Percentiles rank a stretch among this genome's conserved stretches.
phyloP scores from a whole-genome alignment of 1,140 invertebrate species.

The Hycleus cichorii region DNA sequence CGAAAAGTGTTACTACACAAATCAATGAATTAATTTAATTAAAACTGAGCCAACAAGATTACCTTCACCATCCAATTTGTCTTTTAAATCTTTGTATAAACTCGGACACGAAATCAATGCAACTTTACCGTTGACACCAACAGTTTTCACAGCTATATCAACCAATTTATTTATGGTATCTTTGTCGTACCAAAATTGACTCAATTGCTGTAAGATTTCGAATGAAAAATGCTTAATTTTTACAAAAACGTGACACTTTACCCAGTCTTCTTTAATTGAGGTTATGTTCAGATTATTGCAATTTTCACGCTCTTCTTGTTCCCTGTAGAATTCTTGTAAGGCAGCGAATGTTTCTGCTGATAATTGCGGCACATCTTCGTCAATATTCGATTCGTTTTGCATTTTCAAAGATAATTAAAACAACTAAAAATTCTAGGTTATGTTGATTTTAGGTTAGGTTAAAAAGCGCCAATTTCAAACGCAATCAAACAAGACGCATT shows the following conservation, averaged over 20 bases:
- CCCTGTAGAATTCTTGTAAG: constrained; percentile 73
- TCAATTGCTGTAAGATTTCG: constrained; percentile 72
- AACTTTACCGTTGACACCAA: constrained; percentile 56
- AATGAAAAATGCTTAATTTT: not conserved
- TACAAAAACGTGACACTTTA: constrained; percentile 38
- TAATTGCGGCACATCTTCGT: constrained; percentile 59
- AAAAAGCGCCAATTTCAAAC: too few species aligned
- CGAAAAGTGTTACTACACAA: constrained; percentile 65
- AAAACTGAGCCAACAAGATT: constrained; percentile 18
- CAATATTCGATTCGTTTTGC: not conserved
- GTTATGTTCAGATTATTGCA: constrained; percentile 41
- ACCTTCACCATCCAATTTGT: constrained; percentile 40
- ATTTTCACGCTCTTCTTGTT: constrained; percentile 53
- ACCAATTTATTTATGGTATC: constrained; percentile 63
- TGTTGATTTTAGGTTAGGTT: too few species aligned
- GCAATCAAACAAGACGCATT: too few species aligned
- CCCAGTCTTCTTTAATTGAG: constrained; percentile 78
- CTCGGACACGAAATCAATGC: constrained; percentile 88
- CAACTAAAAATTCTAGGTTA: too few species aligned
- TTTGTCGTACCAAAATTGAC: constrained; percentile 94
- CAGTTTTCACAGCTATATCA: constrained; percentile 50
- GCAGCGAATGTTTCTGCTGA: constrained; percentile 67
- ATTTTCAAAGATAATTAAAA: too few species aligned
- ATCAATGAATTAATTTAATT: not conserved
- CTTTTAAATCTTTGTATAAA: constrained; percentile 63